Percentiles rank a stretch among this genome's conserved stretches.
phyloP scores from a whole-genome alignment of 2,797 vertebrate genomes.

The Ctenopoma kingsleyae region DNA sequence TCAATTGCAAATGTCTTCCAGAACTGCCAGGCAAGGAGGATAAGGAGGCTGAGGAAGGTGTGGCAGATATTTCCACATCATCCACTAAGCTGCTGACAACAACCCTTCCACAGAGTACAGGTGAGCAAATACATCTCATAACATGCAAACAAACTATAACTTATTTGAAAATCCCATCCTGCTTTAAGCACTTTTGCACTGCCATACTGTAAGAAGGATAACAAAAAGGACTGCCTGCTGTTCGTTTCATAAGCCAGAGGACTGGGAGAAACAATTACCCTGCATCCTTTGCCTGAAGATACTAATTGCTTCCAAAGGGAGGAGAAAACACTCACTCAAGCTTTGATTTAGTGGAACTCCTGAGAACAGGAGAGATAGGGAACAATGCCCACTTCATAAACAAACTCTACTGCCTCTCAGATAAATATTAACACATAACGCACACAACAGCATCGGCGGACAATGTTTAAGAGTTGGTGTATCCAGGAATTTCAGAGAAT shows the following conservation, averaged over 20 bases:
- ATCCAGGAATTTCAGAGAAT: neutral
- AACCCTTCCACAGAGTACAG: conserved; percentile 42
- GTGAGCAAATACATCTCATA: conserved; percentile 55
- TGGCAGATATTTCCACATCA: conserved; percentile 39
- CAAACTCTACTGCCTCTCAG: conserved; percentile 9
- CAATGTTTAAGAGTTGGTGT: neutral
- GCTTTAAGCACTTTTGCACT: neutral
- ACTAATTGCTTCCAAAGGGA: conserved; percentile 74
- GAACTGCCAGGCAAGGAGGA: conserved; percentile 50
- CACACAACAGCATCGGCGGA: neutral
- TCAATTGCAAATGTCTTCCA: conserved; percentile 64
- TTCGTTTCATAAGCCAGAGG: conserved; percentile 22
- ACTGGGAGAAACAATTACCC: conserved; percentile 45
- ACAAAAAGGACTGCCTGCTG: conserved; percentile 6
- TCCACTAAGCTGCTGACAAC: conserved; percentile 23
- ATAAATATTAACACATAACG: neutral
- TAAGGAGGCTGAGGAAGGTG: conserved; percentile 43
- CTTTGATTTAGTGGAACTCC: conserved; percentile 29
- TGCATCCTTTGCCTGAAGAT: conserved; percentile 48
- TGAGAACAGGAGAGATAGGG: conserved; percentile 4
- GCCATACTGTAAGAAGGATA: neutral
- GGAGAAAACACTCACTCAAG: conserved; percentile 36
- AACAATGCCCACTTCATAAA: conserved; percentile 25
- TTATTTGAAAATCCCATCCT: neutral
- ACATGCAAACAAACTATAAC: conserved; percentile 19